Conservation (phyloP, 2,888 invertebrate species). For the Lepidocyrtinus sp. region DNA sequence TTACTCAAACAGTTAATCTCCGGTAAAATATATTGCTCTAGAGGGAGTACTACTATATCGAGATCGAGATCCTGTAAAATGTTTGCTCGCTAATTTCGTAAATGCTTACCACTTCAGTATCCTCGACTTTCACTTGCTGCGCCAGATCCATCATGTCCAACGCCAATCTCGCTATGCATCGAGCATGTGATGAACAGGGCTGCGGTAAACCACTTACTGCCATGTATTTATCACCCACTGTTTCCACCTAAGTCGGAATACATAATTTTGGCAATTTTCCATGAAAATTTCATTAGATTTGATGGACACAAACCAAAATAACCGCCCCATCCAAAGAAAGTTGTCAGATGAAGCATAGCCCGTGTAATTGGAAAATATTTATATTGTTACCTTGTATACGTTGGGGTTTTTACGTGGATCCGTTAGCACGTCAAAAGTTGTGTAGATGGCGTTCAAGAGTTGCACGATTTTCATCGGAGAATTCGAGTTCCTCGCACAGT, state of each 20-base stretch:
- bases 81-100: background rate
- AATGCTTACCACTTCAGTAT: conserved; percentile 85
- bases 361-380: too few relatives aligned
- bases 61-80: background rate
- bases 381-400: conserved; percentile 95
- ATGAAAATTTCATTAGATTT: too few relatives aligned
- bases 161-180: conserved; percentile 90
- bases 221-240: conserved; percentile 98
- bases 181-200: conserved; percentile 90
- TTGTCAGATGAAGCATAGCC: too few relatives aligned
- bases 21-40: too few relatives aligned
- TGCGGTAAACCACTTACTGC: conserved; percentile 96
- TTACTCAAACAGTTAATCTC: background rate
- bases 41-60: too few relatives aligned
- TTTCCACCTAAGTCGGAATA: conserved; percentile 85
- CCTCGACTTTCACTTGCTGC: conserved; percentile 88
- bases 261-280: background rate
- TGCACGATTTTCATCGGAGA: conserved; percentile 97
- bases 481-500: conserved; percentile 92
- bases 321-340: background rate
- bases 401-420: conserved; percentile 94
- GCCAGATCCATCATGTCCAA: conserved; percentile 97
- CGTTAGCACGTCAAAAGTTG: conserved; percentile 93
- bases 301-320: too few relatives aligned
- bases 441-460: conserved; percentile 94